A percentile compares a stretch with the other conserved stretches of the same genome.
phyloP scores from a whole-genome alignment of 2,888 invertebrate genomes.

The Bembecia ichneumoniformis region DNA sequence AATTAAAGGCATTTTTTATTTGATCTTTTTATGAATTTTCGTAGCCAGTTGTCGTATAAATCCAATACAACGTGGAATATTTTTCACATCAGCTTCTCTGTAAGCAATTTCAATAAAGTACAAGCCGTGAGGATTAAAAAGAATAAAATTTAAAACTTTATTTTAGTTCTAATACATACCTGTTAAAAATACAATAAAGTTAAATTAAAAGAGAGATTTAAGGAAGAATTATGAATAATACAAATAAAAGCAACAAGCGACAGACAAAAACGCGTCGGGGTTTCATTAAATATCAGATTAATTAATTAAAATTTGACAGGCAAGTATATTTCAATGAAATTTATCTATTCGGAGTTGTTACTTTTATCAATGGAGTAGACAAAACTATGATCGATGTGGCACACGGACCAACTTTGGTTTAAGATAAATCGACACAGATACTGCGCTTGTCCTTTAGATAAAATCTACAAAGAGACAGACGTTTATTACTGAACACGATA shows the following conservation, averaged over 20 bases:
- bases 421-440: slow-evolving; percentile 52
- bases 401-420: slow-evolving; percentile 29
- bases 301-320: slow-evolving; percentile 18
- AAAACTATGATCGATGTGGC: slow-evolving; percentile 63
- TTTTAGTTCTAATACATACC: too few relatives aligned
- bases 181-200: too few relatives aligned
- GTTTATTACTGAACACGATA: slow-evolving; percentile 33
- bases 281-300: slow-evolving; percentile 3
- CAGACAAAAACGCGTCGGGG: background rate
- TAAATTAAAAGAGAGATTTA: too few relatives aligned
- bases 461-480: slow-evolving; percentile 40
- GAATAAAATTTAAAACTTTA: too few relatives aligned
- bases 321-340: slow-evolving; percentile 6
- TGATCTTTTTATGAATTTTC: too few relatives aligned
- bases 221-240: too few relatives aligned
- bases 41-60: too few relatives aligned
- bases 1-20: too few relatives aligned
- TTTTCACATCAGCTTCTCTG: too few relatives aligned
- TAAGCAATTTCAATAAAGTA: too few relatives aligned
- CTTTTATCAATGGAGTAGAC: slow-evolving; percentile 25
- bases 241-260: background rate
- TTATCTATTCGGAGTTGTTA: slow-evolving; percentile 31
- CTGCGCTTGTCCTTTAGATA: slow-evolving; percentile 39
- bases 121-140: too few relatives aligned
- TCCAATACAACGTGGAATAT: too few relatives aligned